Evolutionary conservation across 2,113 vertebrate genomes (phyloP).

Genomic region (Tachysurus fulvidraco): DNA sequence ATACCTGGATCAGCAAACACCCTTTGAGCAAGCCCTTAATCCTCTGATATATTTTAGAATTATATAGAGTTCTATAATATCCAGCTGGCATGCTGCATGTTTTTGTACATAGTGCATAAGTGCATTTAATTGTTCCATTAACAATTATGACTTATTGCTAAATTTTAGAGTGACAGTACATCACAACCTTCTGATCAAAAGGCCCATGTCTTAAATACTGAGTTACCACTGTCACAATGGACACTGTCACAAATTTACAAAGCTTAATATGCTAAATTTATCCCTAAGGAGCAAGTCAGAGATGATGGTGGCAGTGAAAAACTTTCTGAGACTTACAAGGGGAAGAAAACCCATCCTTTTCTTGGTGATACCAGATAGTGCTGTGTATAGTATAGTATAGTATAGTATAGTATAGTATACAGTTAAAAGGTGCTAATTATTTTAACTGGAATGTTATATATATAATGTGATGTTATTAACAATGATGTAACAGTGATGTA

Average conservation of each 20-base stretch:
- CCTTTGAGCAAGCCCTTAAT: too few species aligned
- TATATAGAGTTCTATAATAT: not conserved
- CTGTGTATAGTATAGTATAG: too few species aligned
- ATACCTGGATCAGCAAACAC: not conserved
- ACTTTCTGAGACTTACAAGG: too few species aligned
- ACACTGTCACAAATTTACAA: not conserved
- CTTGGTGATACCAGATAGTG: too few species aligned
- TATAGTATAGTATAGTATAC: not conserved
- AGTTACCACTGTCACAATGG: not conserved
- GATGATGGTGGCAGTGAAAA: too few species aligned
- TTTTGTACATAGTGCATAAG: not conserved
- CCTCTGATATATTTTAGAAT: not conserved
- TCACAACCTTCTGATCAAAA: too few species aligned
- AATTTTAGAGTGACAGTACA: too few species aligned
- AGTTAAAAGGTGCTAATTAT: not conserved
- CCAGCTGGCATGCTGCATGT: not conserved
- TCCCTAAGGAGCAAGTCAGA: not conserved
- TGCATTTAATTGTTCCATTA: not conserved
- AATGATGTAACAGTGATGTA: not conserved
- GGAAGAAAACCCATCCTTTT: too few species aligned
- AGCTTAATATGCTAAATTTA: not conserved
- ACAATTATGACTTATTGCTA: not conserved
- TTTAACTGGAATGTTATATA: not conserved
- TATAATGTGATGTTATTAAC: not conserved
- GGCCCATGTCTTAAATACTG: too few species aligned